A percentile compares a stretch with the other conserved stretches of the same genome.
phyloP scores from a whole-genome alignment of 2,797 vertebrate genomes.

The Acridotheres tristis region DNA sequence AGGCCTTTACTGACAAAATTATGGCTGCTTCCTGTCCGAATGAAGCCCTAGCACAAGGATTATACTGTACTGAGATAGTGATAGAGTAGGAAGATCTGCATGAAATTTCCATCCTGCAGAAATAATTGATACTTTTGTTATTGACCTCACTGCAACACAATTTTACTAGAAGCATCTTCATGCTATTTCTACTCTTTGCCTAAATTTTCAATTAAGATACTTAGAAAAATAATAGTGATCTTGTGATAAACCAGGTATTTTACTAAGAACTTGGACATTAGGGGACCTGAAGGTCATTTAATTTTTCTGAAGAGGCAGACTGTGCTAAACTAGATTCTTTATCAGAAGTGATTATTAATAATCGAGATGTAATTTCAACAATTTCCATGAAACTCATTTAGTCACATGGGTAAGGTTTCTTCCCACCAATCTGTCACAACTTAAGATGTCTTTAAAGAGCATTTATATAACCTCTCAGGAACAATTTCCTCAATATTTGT shows the following conservation, averaged over 20 bases:
- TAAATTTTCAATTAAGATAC: background rate
- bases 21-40: rapidly evolving
- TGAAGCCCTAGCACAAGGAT: background rate
- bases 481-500: background rate
- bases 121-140: background rate
- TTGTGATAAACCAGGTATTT: background rate
- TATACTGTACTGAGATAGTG: background rate
- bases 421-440: background rate
- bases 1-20: background rate
- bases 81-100: background rate
- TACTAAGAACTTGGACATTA: background rate
- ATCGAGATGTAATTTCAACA: background rate
- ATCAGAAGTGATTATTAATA: background rate
- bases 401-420: background rate
- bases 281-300: background rate
- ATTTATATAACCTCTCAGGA: background rate
- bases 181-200: background rate
- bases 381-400: background rate
- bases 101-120: background rate
- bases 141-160: background rate
- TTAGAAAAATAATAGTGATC: background rate
- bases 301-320: background rate
- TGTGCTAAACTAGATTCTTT: background rate
- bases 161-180: background rate
- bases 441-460: background rate